Evolutionary conservation across 1,140 invertebrate genomes (phyloP).

Genomic region (Papilio polytes): DNA sequence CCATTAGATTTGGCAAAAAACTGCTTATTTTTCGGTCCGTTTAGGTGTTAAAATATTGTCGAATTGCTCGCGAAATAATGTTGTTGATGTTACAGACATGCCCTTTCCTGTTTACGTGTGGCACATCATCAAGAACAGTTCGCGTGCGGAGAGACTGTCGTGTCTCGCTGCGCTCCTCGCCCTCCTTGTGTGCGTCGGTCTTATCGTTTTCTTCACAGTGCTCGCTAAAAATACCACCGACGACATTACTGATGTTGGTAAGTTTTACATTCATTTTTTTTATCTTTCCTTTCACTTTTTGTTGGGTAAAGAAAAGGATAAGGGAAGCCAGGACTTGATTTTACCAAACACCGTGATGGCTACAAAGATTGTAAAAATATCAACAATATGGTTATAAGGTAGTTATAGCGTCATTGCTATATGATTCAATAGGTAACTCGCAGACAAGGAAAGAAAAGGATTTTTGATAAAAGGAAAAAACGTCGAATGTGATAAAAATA

Average conservation of each 20-base stretch:
- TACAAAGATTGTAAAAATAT: too few species aligned
- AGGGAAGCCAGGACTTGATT: too few species aligned
- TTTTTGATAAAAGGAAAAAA: too few species aligned
- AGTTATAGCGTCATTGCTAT: too few species aligned
- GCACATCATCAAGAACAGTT: conserved; percentile 66
- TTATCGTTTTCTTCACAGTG: conserved; percentile 61
- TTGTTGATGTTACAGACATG: conserved; percentile 57
- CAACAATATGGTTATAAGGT: too few species aligned
- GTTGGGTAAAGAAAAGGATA: too few species aligned
- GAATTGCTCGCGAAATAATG: background rate
- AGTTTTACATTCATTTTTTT: conserved; percentile 28
- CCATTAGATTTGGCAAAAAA: background rate
- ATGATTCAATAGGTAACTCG: too few species aligned
- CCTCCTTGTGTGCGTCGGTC: conserved; percentile 54
- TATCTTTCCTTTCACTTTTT: too few species aligned
- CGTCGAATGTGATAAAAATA: too few species aligned
- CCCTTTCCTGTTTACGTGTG: conserved; percentile 62
- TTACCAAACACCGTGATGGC: too few species aligned
- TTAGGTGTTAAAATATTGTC: background rate
- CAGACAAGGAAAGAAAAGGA: too few species aligned
- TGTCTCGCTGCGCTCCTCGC: conserved; percentile 53
- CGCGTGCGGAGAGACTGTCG: conserved; percentile 58
- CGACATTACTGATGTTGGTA: conserved; percentile 52
- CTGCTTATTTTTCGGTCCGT: too few species aligned
- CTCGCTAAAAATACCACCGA: conserved; percentile 41